These are phyloP conservation scores for Novumbra hubbsi DNA, from an alignment of 2,797 vertebrate species.

Conservation along the genomic window DNA sequence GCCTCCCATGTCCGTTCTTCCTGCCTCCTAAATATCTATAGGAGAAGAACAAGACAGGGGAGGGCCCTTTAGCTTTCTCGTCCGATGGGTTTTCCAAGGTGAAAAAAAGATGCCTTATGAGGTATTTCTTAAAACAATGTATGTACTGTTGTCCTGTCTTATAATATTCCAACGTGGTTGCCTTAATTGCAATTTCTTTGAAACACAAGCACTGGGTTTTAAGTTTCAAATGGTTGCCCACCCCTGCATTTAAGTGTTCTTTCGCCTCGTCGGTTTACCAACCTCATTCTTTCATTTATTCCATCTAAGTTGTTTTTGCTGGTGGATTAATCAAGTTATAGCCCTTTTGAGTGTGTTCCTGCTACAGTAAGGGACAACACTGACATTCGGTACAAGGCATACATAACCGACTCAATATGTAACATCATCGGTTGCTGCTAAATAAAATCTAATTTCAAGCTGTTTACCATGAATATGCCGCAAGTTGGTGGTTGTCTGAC, in stretches of 20 bases:
- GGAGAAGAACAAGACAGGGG: too few species aligned
- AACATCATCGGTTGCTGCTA: too few species aligned
- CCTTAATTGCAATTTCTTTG: not conserved
- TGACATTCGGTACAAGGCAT: not conserved
- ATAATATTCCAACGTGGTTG: not conserved
- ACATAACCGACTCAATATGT: not conserved
- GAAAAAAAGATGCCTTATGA: not conserved
- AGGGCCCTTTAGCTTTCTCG: too few species aligned
- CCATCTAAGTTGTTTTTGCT: conserved; percentile 42
- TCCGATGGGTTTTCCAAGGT: too few species aligned
- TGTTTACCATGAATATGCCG: too few species aligned
- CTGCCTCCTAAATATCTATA: too few species aligned
- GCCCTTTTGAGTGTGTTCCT: conserved; percentile 5
- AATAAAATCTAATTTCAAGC: too few species aligned
- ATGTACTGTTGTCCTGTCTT: not conserved
- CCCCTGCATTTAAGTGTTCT: conserved; percentile 52
- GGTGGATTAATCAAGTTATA: not conserved
- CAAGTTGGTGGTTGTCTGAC: too few species aligned
- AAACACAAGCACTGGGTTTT: not conserved
- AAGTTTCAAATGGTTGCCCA: not conserved
- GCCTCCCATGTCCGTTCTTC: too few species aligned
- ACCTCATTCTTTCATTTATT: conserved; percentile 51
- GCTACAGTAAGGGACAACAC: too few species aligned
- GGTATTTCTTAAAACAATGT: not conserved
- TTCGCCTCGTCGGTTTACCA: conserved; percentile 66